Base-by-base conservation (phyloP, 2,113 vertebrate species). In the Sigmodon hispidus region DNA sequence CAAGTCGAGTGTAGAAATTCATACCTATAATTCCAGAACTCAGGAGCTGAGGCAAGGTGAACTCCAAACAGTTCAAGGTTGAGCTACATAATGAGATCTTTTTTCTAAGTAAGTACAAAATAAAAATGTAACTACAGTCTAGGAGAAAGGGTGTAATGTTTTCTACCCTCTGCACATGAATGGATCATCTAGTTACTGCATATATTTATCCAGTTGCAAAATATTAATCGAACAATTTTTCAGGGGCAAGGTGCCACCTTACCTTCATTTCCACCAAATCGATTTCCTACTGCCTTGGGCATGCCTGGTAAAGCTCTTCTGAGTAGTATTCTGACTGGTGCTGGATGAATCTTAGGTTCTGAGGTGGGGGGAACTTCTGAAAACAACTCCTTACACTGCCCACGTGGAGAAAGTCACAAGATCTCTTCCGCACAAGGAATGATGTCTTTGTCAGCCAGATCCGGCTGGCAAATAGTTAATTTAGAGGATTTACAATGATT, bases 201-300 rank as follows among this genome's bases (percentile, higher is more conserved):
- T 55, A 29, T 83, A 63, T 86, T 70, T 26, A 12, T 34, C 50
- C 22, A 70, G 72, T 65, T 22, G 67, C 81, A 75, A 93, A 13
- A n/a, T 80, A 84, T 77, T 92, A 93, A 77, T 43, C 70, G 11
- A 96, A 92, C 31, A 92, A 79, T 86, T 61, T 79, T 22, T 57
- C 87, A 29, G 57, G 34, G 29, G 34, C 7, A 26, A 93, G 40
- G 15, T 88, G 70, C 13, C 26, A 24, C 0, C 0, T 79, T 52
- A 19, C 57, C 29, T 81, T 84, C 75, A 63, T 91, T 73, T 13
- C 50, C 24, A 40, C 31, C 52, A 67, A 50, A 43, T 50, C 36
- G 43, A 67, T 17, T 11, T 91, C 12, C 67, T 85, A 19, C n/a
- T n/a, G 87, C 48, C 43, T 57, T 87, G 24, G 43, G 40, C 26